Conservation (phyloP, 2,888 invertebrate genomes). For the Siphlonurus alternatus region DNA sequence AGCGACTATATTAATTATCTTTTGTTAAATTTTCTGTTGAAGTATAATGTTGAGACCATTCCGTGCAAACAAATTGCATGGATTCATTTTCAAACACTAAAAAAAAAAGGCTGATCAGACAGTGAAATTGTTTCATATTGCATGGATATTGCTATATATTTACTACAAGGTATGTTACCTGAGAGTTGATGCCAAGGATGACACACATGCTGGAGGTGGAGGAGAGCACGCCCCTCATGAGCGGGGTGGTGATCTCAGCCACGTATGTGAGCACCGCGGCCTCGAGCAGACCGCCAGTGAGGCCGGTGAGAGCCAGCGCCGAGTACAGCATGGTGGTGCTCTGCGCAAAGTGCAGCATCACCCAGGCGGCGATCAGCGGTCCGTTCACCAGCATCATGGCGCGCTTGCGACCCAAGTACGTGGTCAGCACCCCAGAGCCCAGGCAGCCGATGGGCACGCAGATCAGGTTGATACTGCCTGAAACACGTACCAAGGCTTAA, state of each 20-base stretch:
- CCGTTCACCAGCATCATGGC: conserved; percentile 61
- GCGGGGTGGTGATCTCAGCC: conserved; percentile 67
- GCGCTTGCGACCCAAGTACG: conserved; percentile 49
- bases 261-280: conserved; percentile 54
- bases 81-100: no score
- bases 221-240: conserved; percentile 53
- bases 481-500: no score
- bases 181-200: conserved; percentile 42
- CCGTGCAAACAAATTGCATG: no score
- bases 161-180: background rate
- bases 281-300: conserved; percentile 62
- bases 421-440: conserved; percentile 51
- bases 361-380: conserved; percentile 59
- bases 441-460: conserved; percentile 65
- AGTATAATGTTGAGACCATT: no score
- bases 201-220: conserved; percentile 61
- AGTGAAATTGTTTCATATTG: no score
- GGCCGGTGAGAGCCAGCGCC: conserved; percentile 51
- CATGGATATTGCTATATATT: no score
- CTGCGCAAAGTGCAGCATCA: conserved; percentile 49
- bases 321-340: conserved; percentile 45
- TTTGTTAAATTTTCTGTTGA: no score
- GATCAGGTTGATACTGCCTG: conserved; percentile 50
- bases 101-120: no score
- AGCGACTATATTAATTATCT: no score